phyloP scores from a whole-genome alignment of 2,113 vertebrate genomes.

The Gavia stellata region DNA sequence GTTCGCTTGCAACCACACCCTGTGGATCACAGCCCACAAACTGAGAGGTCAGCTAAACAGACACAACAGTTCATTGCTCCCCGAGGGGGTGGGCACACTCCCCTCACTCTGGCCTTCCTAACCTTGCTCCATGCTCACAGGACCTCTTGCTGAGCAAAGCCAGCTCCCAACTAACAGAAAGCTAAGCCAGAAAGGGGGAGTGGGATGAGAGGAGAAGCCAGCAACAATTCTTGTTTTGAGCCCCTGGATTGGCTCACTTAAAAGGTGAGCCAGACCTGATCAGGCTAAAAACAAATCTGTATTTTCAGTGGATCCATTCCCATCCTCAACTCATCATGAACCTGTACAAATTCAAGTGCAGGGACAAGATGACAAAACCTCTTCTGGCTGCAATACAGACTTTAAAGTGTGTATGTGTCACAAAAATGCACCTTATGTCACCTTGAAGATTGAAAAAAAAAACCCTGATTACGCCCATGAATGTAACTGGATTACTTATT shows the following conservation, averaged over 20 bases:
- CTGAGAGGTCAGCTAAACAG: neutral
- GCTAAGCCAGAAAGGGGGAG: neutral
- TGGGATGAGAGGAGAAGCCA: neutral
- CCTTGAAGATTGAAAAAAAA: neutral
- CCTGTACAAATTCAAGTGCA: neutral
- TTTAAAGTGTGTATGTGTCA: neutral
- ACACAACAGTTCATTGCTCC: neutral
- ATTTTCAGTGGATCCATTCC: neutral
- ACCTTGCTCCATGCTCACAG: neutral
- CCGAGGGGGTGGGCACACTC: accelerated
- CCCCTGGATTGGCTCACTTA: neutral
- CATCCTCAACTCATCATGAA: neutral
- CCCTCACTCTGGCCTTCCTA: neutral
- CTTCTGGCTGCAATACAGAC: neutral
- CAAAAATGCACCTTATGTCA: neutral
- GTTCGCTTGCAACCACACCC: neutral
- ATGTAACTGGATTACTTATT: neutral
- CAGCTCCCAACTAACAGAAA: neutral
- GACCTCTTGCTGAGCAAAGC: neutral
- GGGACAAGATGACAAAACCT: neutral
- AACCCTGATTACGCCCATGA: neutral
- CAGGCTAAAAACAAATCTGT: neutral
- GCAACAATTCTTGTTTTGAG: neutral
- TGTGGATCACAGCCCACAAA: neutral
- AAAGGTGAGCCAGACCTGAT: neutral